Evolutionary conservation across 2,888 invertebrate species (phyloP), one percentile per base, ranked within the genome.

Genomic region (Itoplectis maculator): DNA sequence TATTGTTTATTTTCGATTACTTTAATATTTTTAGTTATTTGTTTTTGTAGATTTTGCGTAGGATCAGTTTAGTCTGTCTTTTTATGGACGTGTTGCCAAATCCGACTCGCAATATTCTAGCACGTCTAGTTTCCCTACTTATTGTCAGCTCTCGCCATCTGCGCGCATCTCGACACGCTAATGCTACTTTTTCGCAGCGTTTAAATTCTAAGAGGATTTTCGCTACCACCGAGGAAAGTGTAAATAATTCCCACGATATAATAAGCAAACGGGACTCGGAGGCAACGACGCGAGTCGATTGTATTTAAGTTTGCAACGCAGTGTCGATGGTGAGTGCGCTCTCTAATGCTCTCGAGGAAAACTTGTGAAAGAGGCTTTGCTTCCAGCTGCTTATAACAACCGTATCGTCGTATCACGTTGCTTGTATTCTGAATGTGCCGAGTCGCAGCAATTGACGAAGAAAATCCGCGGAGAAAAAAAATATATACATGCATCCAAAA

Each of bases 161-260:
- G n/a, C n/a, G n/a, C n/a, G 29, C 29, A 5, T 29, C 29, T 29
- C 29, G 3, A 2, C 29, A 5, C 40, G 9, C 29, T 73, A 51
- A 63, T 35, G 49, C 73, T 51, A 72, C 51, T 69, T 61, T 61
- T 37, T 47, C 13, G 29, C 47, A n/a, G 49, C 56, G 15, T 56
- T 72, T 29, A 59, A 63, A 18, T 51, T 76, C 20, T 13, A 45
- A 23, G 20, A 69, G 47, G 40, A 49, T 42, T 18, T 11, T 56
- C 45, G 35, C n/a, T 45, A 54, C 40, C 18, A 51, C 40, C 35
- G 51, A 18, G 63, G 47, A 72, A 45, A 40, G 56, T 76, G 15
- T 59, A 65, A 80, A 56, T 70, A 75, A 70, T 76, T 75, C 59
- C 56, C 45, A n/a, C 54, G 70, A 70, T 42, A 70, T 65, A 65